Percentiles rank a stretch among this genome's conserved stretches.
These are phyloP conservation scores for Sebastes fasciatus DNA, from an alignment of 2,113 vertebrate genomes.

Conservation along the genomic window DNA sequence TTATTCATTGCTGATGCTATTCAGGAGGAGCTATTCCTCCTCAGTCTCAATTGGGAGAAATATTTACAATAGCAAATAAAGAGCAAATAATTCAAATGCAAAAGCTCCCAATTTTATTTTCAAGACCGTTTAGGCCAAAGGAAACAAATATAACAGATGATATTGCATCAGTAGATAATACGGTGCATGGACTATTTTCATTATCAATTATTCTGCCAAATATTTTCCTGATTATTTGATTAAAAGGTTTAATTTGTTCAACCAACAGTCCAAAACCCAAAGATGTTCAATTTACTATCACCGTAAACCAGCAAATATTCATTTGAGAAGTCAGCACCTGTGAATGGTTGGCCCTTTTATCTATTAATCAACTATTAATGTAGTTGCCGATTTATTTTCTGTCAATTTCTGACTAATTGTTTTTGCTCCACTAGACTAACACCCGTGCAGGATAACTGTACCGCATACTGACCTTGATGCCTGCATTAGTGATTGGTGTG, in stretches of 20 bases:
- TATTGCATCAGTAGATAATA: neutral
- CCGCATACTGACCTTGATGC: conserved; percentile 14
- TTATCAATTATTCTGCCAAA: neutral
- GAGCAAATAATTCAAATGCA: neutral
- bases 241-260: conserved; percentile 1
- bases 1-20: neutral
- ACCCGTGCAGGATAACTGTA: neutral
- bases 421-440: no score
- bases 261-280: neutral
- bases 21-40: neutral
- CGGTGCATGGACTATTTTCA: neutral
- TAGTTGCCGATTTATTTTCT: neutral
- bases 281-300: neutral
- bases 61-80: neutral
- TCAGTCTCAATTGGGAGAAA: neutral
- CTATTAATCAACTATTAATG: neutral
- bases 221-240: neutral
- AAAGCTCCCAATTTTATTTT: neutral
- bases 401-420: neutral
- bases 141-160: neutral
- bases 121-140: neutral
- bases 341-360: neutral
- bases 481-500: conserved; percentile 15
- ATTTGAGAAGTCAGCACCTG: neutral
- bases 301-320: neutral